Evolutionary conservation across 92 coral and sea anemone genomes (phyloP).

Genomic region (Scolanthus callimorphus): DNA sequence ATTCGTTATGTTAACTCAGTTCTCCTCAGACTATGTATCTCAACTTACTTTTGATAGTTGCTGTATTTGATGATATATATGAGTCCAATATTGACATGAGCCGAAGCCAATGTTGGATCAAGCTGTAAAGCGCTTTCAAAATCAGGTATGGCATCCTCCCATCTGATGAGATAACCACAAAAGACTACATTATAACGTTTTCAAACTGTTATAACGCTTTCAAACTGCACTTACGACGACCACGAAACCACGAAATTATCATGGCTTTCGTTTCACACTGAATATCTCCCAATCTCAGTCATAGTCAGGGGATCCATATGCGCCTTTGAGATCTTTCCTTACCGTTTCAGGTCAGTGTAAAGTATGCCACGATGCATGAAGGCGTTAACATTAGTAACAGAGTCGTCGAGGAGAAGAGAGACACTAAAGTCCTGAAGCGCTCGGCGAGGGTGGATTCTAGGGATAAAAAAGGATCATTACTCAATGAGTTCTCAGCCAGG

Average conservation of each 20-base stretch:
- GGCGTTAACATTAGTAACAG: conserved; percentile 67
- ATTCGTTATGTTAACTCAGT: too few species aligned
- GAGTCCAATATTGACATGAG: conserved; percentile 94
- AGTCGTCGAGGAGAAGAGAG: conserved; percentile 77
- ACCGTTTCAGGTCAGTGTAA: conserved; percentile 97
- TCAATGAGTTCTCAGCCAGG: too few species aligned
- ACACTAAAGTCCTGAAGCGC: conserved; percentile 96
- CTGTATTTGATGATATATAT: conserved; percentile 75
- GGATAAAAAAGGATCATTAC: background rate
- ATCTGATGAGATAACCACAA: conserved; percentile 58
- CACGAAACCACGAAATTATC: too few species aligned
- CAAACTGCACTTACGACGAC: too few species aligned
- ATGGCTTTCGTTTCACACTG: too few species aligned
- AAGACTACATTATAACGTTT: too few species aligned
- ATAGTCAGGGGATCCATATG: too few species aligned
- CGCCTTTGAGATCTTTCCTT: background rate
- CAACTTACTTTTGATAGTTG: conserved; percentile 73
- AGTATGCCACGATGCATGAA: conserved; percentile 90
- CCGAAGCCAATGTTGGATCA: conserved; percentile 72
- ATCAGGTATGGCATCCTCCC: conserved; percentile 98
- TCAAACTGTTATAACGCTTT: too few species aligned
- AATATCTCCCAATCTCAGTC: too few species aligned
- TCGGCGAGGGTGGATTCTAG: conserved; percentile 79
- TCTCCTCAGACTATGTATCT: too few species aligned
- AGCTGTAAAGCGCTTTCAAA: conserved; percentile 86